Base-by-base conservation (phyloP, 2,888 invertebrate species). In the Drosophila barbarae region DNA sequence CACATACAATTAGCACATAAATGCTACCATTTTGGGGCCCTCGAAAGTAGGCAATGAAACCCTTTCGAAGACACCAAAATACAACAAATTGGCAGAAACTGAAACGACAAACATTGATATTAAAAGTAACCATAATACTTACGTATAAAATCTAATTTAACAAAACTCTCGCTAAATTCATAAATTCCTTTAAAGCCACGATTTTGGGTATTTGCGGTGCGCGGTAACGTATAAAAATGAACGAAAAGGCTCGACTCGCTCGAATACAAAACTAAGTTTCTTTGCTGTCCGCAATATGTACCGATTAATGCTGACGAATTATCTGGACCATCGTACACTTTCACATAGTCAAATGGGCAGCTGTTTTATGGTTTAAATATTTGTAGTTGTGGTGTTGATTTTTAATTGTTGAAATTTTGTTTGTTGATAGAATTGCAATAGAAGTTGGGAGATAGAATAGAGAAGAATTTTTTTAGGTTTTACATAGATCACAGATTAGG, bases 141-240 rank as follows among this genome's bases (percentile, higher is more conserved):
- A 90, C 90, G 90, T 89, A 90, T 90, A 93, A 93, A 90, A 96
- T 98, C 96, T 93, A 99, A 93, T 92, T 98, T 97, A 91, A 99
- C 98, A 92, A 98, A 99, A 91, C 96, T 94, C 91, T 97, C 96
- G 86, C 98, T 98, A 92, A 99, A 99, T 92, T 98, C 98, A 92
- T 96, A 99, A 90, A 97, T 96, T 89, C 98, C 98, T 91, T 96
- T 96, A 92, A 98, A 99, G 89, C 99, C 99, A 90, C 98, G 94
- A 91, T 98, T 98, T 91, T 98, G 98, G 83, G 96, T 95, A 91
- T 95, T 97, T 89, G 95, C 98, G 90, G 95, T 95, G 91, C 96
- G 94, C 89, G 95, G 93, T 87, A 97, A 93, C 84, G 98, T 96
- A 90, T 93, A 95, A 92, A 98, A 98, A 86, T 96, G 93, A 88